These are phyloP conservation scores for Ceyx margarethae DNA, from an alignment of 2,113 vertebrate genomes.

Conservation along the genomic window DNA sequence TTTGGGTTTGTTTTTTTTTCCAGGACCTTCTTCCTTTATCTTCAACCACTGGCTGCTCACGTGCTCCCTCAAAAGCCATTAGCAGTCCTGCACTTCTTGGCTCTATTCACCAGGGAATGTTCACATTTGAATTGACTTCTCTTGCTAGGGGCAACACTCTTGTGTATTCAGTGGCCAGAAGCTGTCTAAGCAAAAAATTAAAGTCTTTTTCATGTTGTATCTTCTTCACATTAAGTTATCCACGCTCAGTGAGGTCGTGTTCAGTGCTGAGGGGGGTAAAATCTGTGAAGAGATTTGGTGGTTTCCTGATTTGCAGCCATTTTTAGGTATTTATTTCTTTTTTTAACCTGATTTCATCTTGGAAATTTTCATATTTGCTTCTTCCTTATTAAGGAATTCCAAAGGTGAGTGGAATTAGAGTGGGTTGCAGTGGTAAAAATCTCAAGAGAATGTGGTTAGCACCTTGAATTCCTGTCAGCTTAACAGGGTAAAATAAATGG, in stretches of 20 bases:
- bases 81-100: not conserved
- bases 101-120: not conserved
- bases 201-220: not conserved
- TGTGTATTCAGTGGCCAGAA: not conserved
- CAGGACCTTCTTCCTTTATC: not conserved
- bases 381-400: not conserved
- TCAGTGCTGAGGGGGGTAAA: not conserved
- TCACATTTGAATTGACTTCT: not conserved
- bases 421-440: not conserved
- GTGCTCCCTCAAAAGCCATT: not conserved
- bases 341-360: not conserved
- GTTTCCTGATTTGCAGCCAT: not conserved
- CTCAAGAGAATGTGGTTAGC: rapidly evolving
- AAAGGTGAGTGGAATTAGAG: not conserved
- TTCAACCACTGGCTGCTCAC: not conserved
- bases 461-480: not conserved
- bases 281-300: not conserved
- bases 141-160: not conserved
- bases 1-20: not conserved
- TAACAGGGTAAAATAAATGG: not conserved
- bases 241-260: rapidly evolving
- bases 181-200: not conserved
- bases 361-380: not conserved
- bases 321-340: no score
- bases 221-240: not conserved